Evolutionary conservation across 92 coral and sea anemone species (phyloP).

Genomic region (Parazoanthus swiftii): DNA sequence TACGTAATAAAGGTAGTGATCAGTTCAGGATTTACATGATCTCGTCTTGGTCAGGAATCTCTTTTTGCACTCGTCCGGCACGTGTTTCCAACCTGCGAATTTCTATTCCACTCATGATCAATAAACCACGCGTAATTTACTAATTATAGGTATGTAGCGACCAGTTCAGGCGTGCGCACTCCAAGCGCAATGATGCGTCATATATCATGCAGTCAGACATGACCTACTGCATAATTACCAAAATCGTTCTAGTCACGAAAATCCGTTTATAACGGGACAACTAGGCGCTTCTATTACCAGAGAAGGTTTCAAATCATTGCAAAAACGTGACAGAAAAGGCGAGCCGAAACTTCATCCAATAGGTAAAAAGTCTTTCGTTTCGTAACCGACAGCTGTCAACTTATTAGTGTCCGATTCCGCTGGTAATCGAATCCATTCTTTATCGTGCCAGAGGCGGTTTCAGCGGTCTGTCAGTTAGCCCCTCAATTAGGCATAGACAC

Average conservation of each 20-base stretch:
- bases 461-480: slow-evolving; percentile 10
- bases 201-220: neutral
- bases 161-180: neutral
- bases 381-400: slow-evolving; percentile 31
- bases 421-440: slow-evolving; percentile 16
- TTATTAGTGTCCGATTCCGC: slow-evolving; percentile 1
- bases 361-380: neutral
- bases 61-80: too few species aligned
- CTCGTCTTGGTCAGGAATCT: too few species aligned
- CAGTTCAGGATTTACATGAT: too few species aligned
- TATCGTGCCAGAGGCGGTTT: slow-evolving; percentile 22
- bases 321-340: slow-evolving; percentile 1
- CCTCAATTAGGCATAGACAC: slow-evolving; percentile 13
- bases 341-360: slow-evolving; percentile 1
- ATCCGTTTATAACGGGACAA: neutral
- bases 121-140: too few species aligned
- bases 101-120: too few species aligned
- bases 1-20: too few species aligned
- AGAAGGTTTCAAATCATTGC: neutral
- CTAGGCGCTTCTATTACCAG: neutral
- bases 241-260: neutral
- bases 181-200: neutral
- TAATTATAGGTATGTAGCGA: neutral
- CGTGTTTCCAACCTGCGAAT: too few species aligned
- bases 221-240: neutral